Conservation (phyloP, 2,888 invertebrate species). For the Andrena camellia region DNA sequence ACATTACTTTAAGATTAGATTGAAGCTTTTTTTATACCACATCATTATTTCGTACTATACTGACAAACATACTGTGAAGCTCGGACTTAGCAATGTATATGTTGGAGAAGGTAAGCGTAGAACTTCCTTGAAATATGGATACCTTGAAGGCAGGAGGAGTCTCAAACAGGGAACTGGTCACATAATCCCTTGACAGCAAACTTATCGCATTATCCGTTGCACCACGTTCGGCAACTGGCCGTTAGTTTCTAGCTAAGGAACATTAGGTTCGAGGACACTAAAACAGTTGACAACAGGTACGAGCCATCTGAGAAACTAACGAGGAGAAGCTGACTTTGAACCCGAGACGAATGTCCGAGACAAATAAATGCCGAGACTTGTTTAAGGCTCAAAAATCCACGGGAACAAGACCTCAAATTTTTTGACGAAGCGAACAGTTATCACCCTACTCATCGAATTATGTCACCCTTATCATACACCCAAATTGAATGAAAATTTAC, state of each 20-base stretch:
- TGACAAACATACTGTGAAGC: background rate
- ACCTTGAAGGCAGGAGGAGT: slow-evolving; percentile 50
- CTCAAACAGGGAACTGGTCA: slow-evolving; percentile 60
- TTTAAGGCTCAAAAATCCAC: background rate
- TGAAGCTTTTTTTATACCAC: background rate
- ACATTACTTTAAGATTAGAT: background rate
- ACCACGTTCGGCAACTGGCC: slow-evolving; percentile 71
- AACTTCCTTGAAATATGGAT: slow-evolving; percentile 51
- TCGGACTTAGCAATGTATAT: slow-evolving; percentile 15
- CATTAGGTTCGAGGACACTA: slow-evolving; percentile 65
- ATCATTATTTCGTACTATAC: background rate
- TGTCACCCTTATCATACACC: background rate
- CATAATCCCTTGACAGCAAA: slow-evolving; percentile 73
- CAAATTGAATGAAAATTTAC: slow-evolving; percentile 34
- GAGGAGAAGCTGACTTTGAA: slow-evolving; percentile 46
- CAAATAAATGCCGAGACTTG: slow-evolving; percentile 24
- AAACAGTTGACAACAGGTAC: slow-evolving; percentile 68
- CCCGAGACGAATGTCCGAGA: slow-evolving; percentile 38
- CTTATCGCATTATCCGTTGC: slow-evolving; percentile 75
- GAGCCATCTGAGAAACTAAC: slow-evolving; percentile 61
- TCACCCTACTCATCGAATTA: background rate
- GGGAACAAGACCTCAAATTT: background rate
- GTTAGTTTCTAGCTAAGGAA: slow-evolving; percentile 67
- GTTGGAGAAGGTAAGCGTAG: slow-evolving; percentile 11
- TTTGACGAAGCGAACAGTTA: background rate